These are phyloP conservation scores for Pseudolycoriella hygida DNA, from an alignment of 2,888 invertebrate genomes.

Conservation along the genomic window DNA sequence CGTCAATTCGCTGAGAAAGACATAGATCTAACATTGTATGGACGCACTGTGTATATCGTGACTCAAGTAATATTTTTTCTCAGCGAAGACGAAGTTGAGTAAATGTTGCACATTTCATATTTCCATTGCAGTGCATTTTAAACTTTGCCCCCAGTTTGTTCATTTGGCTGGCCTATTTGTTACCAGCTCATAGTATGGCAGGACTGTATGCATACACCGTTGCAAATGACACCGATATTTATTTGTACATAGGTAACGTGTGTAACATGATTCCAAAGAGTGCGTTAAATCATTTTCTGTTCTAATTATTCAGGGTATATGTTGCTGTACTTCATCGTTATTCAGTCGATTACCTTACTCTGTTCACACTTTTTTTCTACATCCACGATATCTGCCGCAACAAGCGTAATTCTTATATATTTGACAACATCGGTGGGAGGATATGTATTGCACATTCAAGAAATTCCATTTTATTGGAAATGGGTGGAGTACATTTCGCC, in stretches of 20 bases:
- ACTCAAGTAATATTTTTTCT: conserved; percentile 41
- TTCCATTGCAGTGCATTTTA: conserved; percentile 45
- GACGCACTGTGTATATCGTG: conserved; percentile 57
- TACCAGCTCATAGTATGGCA: conserved; percentile 80
- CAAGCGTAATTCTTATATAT: conserved; percentile 41
- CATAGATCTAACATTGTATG: conserved; percentile 62
- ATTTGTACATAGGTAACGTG: conserved; percentile 45
- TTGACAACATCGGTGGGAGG: conserved; percentile 45
- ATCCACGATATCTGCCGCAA: conserved; percentile 41
- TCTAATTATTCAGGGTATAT: conserved; percentile 40
- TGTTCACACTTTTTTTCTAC: conserved; percentile 48
- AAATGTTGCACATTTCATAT: neutral
- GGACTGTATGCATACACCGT: conserved; percentile 56
- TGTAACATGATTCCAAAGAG: conserved; percentile 1
- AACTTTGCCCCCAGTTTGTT: conserved; percentile 61
- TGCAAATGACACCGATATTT: conserved; percentile 48
- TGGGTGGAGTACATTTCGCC: conserved; percentile 57
- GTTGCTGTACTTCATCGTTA: conserved; percentile 48
- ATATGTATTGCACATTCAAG: conserved; percentile 46
- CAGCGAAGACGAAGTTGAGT: neutral
- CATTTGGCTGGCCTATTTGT: conserved; percentile 67
- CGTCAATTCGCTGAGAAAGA: conserved; percentile 58
- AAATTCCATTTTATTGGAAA: conserved; percentile 42
- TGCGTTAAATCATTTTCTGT: neutral
- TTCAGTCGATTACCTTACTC: conserved; percentile 49